phyloP scores from a whole-genome alignment of 1,140 invertebrate species.

The Globodera rostochiensis region DNA sequence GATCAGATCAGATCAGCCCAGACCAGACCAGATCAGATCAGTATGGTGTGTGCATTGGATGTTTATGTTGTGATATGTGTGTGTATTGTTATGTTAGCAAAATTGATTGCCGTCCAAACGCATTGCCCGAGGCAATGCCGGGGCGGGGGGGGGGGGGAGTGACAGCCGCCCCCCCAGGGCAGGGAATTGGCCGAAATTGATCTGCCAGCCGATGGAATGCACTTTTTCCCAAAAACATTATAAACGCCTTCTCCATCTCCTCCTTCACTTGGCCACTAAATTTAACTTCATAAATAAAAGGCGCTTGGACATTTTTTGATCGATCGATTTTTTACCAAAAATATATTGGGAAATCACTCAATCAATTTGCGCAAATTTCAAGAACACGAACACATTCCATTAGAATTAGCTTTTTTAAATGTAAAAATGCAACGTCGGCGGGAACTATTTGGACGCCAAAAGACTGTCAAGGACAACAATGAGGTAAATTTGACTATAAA shows the following conservation, averaged over 20 bases:
- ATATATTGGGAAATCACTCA: no score
- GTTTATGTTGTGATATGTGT: background rate
- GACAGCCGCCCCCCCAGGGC: background rate
- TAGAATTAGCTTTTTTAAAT: no score
- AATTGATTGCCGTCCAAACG: background rate
- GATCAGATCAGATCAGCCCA: no score
- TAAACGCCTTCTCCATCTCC: no score
- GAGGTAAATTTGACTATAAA: background rate
- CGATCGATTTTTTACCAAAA: no score
- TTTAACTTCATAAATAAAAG: no score
- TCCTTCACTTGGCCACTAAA: no score
- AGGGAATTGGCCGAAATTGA: background rate
- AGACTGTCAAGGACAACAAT: background rate
- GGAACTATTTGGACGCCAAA: background rate
- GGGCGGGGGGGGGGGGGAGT: background rate
- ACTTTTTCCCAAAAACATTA: background rate
- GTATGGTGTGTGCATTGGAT: background rate
- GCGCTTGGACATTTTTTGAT: no score
- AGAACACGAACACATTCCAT: no score
- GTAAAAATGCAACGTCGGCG: background rate
- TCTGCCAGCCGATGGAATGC: background rate
- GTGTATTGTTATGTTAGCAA: background rate
- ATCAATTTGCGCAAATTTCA: no score
- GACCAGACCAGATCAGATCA: no score
- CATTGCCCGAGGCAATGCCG: background rate